Evolutionary conservation across 1,140 invertebrate genomes (phyloP), one percentile per base, ranked within the genome.

Genomic region (Neodiprion lecontei): DNA sequence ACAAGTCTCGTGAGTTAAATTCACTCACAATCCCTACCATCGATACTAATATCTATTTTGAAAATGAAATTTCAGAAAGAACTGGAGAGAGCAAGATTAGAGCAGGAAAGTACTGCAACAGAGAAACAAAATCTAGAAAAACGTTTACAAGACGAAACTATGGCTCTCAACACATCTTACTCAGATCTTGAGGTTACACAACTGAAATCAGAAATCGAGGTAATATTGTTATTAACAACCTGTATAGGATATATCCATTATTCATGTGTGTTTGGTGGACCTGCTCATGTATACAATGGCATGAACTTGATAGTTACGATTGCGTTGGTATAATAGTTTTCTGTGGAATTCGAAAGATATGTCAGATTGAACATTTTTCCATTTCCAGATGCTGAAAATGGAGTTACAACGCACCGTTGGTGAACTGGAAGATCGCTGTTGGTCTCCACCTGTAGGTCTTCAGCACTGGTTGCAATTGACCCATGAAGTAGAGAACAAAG

Each of bases 391-490:
- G 91, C 87, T 96, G 67, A 91, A 95, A 77, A 91, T 91, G 78
- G 95, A 97, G 82, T 88, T 98, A 40, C 92, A 94, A 79, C 90
- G 95, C 48, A 95, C 96, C 10, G 96, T 98, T 87, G 94, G 94
- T 61, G 95, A 97, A 88, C 88, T 98, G 28, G 95, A 96, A 81
- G 95, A 96, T 83, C 91, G 95, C 70, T 96, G 94, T 84, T 97
- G 93, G 95, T 92, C 94, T 10, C 94, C 96, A 1, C 96, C 97
- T 3, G 88, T 91, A 28, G 95, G 95, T n/a, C 89, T 98, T 9
- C 96, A 98, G 82, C 93, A 96, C 76, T 99, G 96, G 97, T 88
- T 99, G 12, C 97, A 98, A 85, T 89, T 98, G 14, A 98, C 97
- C 0, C 95, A 98, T 87, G 97, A 99, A 89, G 91, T 98, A 73